Evolutionary conservation across 2,888 invertebrate species (phyloP).

Genomic region (Cactoblastis cactorum): DNA sequence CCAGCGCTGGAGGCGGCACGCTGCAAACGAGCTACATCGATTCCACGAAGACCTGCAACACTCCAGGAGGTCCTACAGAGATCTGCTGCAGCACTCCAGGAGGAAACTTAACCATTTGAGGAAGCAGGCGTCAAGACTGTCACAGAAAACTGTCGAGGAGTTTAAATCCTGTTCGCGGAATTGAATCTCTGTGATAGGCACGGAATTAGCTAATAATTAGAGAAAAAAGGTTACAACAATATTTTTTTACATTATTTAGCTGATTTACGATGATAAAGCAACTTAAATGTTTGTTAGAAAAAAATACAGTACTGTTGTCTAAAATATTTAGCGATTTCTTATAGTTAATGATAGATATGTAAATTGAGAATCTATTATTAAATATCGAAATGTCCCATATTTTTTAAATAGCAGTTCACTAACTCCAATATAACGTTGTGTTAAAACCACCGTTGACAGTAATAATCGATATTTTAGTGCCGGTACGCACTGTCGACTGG

Average conservation of each 20-base stretch:
- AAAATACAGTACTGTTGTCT: no score
- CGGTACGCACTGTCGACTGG: no score
- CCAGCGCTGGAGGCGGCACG: conserved; percentile 57
- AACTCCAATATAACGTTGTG: no score
- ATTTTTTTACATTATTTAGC: neutral
- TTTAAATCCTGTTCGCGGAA: conserved; percentile 35
- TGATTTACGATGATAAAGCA: neutral
- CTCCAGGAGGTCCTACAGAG: conserved; percentile 52
- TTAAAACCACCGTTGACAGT: no score
- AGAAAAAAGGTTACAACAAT: neutral
- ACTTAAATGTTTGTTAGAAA: no score
- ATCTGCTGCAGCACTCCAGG: conserved; percentile 53
- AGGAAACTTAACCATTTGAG: conserved; percentile 49
- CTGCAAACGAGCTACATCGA: conserved; percentile 52
- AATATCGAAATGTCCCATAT: no score
- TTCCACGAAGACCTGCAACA: conserved; percentile 58
- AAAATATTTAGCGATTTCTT: no score
- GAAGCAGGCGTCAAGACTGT: conserved; percentile 36
- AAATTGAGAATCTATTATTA: no score
- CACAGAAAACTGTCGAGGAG: conserved; percentile 30
- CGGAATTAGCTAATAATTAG: neutral
- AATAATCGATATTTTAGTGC: no score
- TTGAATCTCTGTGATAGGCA: neutral
- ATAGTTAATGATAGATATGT: no score
- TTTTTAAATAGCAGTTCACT: no score